Percentiles rank a stretch among this genome's conserved stretches.
Evolutionary conservation across 1,140 invertebrate genomes (phyloP).

Genomic region (Ceratoteleas bidentatus): DNA sequence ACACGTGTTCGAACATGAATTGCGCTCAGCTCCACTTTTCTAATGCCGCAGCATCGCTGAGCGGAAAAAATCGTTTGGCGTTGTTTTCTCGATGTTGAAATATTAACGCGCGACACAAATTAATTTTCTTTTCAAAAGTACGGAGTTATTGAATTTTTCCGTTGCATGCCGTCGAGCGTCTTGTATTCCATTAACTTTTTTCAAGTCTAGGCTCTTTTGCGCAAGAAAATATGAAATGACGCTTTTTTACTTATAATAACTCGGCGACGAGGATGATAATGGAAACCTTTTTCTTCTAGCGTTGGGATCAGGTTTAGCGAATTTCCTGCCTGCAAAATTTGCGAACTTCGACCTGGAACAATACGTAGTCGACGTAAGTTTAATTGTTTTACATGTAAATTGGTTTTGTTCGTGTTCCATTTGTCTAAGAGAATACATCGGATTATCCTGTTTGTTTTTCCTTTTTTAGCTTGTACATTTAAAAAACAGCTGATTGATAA

Average conservation of each 20-base stretch:
- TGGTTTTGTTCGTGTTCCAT: too few species aligned
- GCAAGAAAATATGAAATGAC: background rate
- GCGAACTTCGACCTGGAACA: conserved; percentile 74
- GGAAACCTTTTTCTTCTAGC: conserved; percentile 64
- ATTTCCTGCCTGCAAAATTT: conserved; percentile 70
- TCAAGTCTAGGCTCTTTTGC: background rate
- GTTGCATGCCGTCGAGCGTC: background rate
- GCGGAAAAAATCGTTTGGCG: conserved; percentile 1
- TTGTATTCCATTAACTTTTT: background rate
- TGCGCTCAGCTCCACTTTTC: conserved; percentile 6
- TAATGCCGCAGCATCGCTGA: background rate
- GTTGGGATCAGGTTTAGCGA: conserved; percentile 60
- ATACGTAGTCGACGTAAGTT: conserved; percentile 73
- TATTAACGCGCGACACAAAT: background rate
- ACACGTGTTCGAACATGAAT: conserved; percentile 1
- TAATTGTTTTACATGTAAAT: background rate
- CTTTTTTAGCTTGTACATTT: too few species aligned
- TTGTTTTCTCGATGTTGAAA: conserved; percentile 3
- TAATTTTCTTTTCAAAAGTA: conserved; percentile 15
- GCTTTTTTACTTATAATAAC: background rate
- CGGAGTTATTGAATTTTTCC: conserved; percentile 9
- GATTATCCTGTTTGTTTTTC: too few species aligned
- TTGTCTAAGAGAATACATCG: too few species aligned
- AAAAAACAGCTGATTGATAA: background rate
- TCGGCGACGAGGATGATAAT: background rate